Evolutionary conservation across 2,888 invertebrate genomes (phyloP), one percentile per base, ranked within the genome.

Genomic region (Mactromeris polynyma): DNA sequence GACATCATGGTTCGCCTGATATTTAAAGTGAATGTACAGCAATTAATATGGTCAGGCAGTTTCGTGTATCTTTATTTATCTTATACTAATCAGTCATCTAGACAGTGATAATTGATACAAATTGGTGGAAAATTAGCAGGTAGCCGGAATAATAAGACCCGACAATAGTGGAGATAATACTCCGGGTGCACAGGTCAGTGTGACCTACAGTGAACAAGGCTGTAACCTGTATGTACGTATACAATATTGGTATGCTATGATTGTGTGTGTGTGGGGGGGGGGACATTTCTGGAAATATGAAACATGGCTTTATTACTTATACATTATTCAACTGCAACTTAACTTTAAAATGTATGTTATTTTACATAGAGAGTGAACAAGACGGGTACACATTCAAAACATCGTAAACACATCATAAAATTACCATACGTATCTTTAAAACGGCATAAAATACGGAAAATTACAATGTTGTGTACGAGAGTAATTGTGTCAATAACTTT

Each of bases 381-480:
- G n/a, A 7, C 26, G n/a, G 26, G 58, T 64, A 26, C 26, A 64
- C 11, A 9, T 64, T 64, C 26, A 64, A 26, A 64, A 7, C 14
- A 26, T 64, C 58, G 58, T 64, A 26, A 64, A 64, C n/a, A n/a
- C 9, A 2, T 64, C n/a, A 26, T 64, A 26, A 64, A 26, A 9
- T 64, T 26, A 0, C 21, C 11, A 64, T 26, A 64, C 58, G 9
- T 26, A 26, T 64, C 6, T 9, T 64, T 26, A n/a, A 26, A 26
- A 64, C 58, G 58, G 26, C 58, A 64, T 26, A 2, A 64, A 64
- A 26, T 26, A 64, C 26, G 26, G 58, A 64, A 0, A 64, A 64
- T 64, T 64, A 64, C 58, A 64, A 64, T 64, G 58, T 64, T 64
- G 58, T 64, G 58, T 64, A 64, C 11, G 26, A n/a, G 33, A n/a